Evolutionary conservation across 2,888 invertebrate genomes (phyloP), one percentile per base, ranked within the genome.

Genomic region (Scaptomyza tumidula): DNA sequence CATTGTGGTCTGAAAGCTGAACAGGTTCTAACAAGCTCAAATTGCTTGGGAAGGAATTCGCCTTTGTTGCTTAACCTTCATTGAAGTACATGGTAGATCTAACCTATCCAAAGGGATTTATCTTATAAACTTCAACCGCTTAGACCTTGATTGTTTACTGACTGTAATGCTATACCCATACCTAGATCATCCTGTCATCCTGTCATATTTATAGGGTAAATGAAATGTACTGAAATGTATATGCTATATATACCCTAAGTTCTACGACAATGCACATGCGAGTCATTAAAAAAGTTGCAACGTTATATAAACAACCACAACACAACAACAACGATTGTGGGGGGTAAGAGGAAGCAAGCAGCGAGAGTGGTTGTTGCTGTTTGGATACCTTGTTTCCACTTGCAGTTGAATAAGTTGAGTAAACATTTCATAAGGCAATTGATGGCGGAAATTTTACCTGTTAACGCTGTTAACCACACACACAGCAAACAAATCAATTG

Each of bases 401-500:
- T 39, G 35, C 59, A 41, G 48, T 27, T 55, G 76, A 24, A 41
- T 63, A 67, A 46, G 55, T 59, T 50, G 55, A 29, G 73, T 65
- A 74, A 74, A 74, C 74, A 73, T 48, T 68, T 63, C 52, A 65
- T 65, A 60, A 69, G 48, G 64, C 56, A 62, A 76, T 61, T 69
- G 72, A 62, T 52, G 53, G 56, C 52, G 61, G 44, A 56, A 65
- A 62, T 65, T 65, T 61, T 53, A 77, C 69, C 70, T 62, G 59
- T 64, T 83, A 83, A 82, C 75, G 83, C 57, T n/a, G n/a, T n/a
- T n/a, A n/a, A n/a, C n/a, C n/a, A 55, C 70, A n/a, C 73, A 57
- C 76, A 76, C 66, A 53, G 80, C 65, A 80, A 77, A 77, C 79
- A 81, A 83, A 84, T 83, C 86, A 83, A 83, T 83, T 84, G 84